Base-by-base conservation (phyloP, 2,113 vertebrate species). In the Amphiprion ocellaris region DNA sequence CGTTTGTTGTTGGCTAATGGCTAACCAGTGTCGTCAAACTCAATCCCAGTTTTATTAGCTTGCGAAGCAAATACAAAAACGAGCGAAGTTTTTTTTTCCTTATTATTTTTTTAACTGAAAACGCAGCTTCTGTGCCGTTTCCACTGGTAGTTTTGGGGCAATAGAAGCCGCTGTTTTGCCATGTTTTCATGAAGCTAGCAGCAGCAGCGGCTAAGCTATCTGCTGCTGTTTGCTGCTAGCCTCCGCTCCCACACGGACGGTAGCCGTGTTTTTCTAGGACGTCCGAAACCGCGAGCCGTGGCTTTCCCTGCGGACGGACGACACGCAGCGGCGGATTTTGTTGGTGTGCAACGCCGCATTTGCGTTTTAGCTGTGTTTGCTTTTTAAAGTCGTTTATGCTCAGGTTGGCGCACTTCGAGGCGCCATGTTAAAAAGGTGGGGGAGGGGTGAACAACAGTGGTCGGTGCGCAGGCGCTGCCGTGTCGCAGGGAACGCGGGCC, bases 351-450 rank as follows among this genome's bases (percentile, higher is more conserved):
- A 26, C 1, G 9, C 55, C 6, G 47, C n/a, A 21, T 67, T 59
- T 10, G 16, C 47, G 17, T 72, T 37, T 26, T 4, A 55, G 15
- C 59, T 37, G 15, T 50, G 2, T 62, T 30, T 37, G 50, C 79
- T 30, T 30, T 30, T 82, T 74, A 39, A 52, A 83, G 79, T 56
- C 54, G 65, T 86, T 90, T 92, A 70, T 79, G 87, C 86, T 92
- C 74, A 83, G 85, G 82, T 92, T 94, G 87, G 92, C 90, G 94
- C 93, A 94, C 92, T 94, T 92, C 65, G 81, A 86, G 95, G 95
- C 97, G 96, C 97, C 97, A 97, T 97, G 96, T 97, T 98, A 94
- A 93, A 93, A 74, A 90, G 83, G 88, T 92, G 93, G 92, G 95
- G 94, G 94, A 95, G 93, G 95, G 94, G 93, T 92, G 84, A 87